Percentiles rank a stretch among this genome's conserved stretches.
phyloP scores from a whole-genome alignment of 2,797 vertebrate genomes.

The Alca torda region DNA sequence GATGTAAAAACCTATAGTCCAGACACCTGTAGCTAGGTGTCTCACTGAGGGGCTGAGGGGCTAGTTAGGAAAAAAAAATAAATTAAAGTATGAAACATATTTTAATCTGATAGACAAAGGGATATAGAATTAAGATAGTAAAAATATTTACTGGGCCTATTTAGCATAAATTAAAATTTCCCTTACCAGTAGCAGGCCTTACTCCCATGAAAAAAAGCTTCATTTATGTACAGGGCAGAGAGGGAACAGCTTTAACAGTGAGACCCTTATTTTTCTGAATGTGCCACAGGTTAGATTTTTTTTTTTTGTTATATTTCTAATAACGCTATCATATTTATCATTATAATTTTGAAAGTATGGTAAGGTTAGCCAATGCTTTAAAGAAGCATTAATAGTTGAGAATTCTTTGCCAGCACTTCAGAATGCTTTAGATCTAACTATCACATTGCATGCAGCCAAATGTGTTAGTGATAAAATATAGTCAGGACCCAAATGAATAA shows the following conservation, averaged over 20 bases:
- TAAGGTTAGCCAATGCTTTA: background rate
- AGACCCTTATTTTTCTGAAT: background rate
- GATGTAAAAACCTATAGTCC: background rate
- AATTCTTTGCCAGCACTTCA: background rate
- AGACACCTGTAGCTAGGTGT: background rate
- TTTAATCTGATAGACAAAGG: conserved; percentile 1
- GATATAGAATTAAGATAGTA: background rate
- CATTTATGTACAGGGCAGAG: background rate
- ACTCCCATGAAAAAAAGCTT: background rate
- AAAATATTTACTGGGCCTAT: background rate
- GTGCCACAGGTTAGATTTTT: background rate
- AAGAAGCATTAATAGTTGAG: background rate
- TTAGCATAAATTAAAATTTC: conserved; percentile 28
- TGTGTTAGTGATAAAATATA: conserved; percentile 23
- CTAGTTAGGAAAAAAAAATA: background rate
- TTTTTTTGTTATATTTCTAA: background rate
- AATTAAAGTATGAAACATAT: background rate
- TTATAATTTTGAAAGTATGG: background rate
- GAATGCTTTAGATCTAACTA: background rate
- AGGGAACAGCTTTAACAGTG: background rate
- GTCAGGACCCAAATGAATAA: conserved; percentile 44
- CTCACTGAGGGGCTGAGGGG: background rate
- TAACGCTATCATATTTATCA: background rate
- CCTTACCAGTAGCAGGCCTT: background rate
- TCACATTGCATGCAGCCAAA: background rate